Base-by-base conservation (phyloP, 2,888 invertebrate genomes). In the Microctonus brassicae region DNA sequence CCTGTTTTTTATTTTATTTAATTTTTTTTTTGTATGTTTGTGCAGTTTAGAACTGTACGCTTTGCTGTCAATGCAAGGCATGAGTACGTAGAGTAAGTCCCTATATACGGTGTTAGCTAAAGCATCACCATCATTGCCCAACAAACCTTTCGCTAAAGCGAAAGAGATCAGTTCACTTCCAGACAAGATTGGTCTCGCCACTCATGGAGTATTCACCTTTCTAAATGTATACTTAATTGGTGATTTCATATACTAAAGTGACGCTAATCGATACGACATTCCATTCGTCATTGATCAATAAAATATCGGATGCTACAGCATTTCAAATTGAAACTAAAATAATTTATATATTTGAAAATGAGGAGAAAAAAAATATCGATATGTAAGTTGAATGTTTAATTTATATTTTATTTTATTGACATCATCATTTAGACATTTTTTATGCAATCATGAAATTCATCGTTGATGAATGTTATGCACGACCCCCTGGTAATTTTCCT, bases 51-150 rank as follows among this genome's bases (percentile, higher is more conserved):
- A 36, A 60, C 57, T 29, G 60, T 60, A 72, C 75, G 67, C 64
- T 74, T 70, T 74, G 72, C 76, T 77, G 77, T 77, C 76, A 77
- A 76, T 77, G 75, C 70, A 72, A 65, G 60, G 17, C 17, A 47
- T 47, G 47, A 55, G 55, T 55, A 55, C 55, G 73, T 73, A 73
- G 70, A 74, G 75, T 76, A 68, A 76, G 72, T 67, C 75, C 73
- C 75, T 77, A 75, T 47, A 47, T 77, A 75, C 73, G 77, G 77
- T 34, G 71, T 39, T 63, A 74, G 72, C 72, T 62, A 76, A 24
- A 24, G 55, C 55, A 24, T 22, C 55, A 26, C 26, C 55, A 55
- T 11, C 55, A 55, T 55, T 55, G 26, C 55, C 55, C 55, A 55
- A 55, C 24, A 55, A 26, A 55, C 26, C 24, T 55, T 55, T 55